A percentile compares a stretch with the other conserved stretches of the same genome.
These are phyloP conservation scores for Minunthozetes semirufus DNA, from an alignment of 2,888 invertebrate genomes.

Conservation along the genomic window DNA sequence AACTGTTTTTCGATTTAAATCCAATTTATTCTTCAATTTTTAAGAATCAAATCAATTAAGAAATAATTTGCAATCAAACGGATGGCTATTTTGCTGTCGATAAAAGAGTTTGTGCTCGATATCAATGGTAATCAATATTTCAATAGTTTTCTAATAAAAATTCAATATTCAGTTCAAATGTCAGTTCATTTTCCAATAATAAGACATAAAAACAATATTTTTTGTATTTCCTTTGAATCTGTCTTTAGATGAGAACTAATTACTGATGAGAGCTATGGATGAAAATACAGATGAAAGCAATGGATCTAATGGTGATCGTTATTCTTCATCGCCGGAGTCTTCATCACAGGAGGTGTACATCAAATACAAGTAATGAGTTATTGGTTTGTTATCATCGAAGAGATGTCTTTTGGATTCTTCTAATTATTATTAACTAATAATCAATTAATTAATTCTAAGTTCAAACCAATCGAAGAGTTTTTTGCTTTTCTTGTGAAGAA, in stretches of 20 bases:
- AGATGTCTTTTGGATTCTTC: conserved; percentile 5
- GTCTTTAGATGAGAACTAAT: not conserved
- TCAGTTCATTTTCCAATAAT: not conserved
- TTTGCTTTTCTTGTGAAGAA: not conserved
- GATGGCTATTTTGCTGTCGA: too few relatives aligned
- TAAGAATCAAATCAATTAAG: too few relatives aligned
- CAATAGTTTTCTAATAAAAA: too few relatives aligned
- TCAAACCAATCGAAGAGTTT: not conserved
- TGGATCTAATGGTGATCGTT: not conserved
- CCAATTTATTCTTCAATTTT: too few relatives aligned
- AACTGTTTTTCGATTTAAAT: too few relatives aligned
- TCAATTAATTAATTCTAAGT: not conserved
- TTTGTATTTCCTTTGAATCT: not conserved
- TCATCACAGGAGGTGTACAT: conserved; percentile 27
- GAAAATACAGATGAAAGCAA: conserved; percentile 11
- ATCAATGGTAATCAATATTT: too few relatives aligned
- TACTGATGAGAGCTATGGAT: not conserved
- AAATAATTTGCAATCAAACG: too few relatives aligned
- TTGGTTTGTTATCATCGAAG: not conserved
- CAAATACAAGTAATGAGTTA: conserved; percentile 9
- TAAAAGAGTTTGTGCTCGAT: too few relatives aligned
- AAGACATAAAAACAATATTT: not conserved
- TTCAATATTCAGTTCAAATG: not conserved
- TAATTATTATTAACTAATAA: not conserved
- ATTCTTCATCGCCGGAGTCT: not conserved